Base-by-base conservation (phyloP, 2,888 invertebrate genomes). In the Limnephilus rhombicus region DNA sequence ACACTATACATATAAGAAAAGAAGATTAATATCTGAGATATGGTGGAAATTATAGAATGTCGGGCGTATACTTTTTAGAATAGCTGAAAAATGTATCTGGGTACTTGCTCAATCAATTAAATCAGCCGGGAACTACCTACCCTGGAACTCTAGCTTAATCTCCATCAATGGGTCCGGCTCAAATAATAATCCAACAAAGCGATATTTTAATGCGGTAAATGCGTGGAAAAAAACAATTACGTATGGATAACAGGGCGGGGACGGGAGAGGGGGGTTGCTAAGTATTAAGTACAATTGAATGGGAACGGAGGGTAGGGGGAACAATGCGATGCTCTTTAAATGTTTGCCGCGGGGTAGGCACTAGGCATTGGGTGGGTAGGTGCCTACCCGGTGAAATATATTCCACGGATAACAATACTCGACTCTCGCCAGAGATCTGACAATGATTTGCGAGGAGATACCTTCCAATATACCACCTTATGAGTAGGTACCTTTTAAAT, bases 171-270 rank as follows among this genome's bases (percentile, higher is more conserved):
- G 68, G 4, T 53, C 24, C 37, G 83, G 24, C 83, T 34, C 83
- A 83, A 83, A 83, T 68, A 68, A 68, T 68, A 68, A 68, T 83
- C 49, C 18, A 34, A 53, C 29, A 87, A 91, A 89, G 89, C 53
- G 68, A 85, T 85, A 81, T 90, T 91, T 31, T 93, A 93, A 93
- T 92, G 93, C 80, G 91, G 85, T 12, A 68, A 91, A 91, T 90
- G 93, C 93, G 92, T 93, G 93, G 85, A 87, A 92, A 92, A 41
- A 92, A 92, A 93, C 93, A 93, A 93, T 93, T 93, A 92, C 34
- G 88, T 88, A 31, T 88, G 88, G 68, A 86, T 86, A 49, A 86
- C 29, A 15, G 41, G 86, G 45, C 15, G 13, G 85, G 85, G 85
- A 24, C 3, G 41, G 85, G 4, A 34, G 82, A 11, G 7, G 29